Base-by-base conservation (phyloP, 2,113 vertebrate species). In the Ameiurus melas region DNA sequence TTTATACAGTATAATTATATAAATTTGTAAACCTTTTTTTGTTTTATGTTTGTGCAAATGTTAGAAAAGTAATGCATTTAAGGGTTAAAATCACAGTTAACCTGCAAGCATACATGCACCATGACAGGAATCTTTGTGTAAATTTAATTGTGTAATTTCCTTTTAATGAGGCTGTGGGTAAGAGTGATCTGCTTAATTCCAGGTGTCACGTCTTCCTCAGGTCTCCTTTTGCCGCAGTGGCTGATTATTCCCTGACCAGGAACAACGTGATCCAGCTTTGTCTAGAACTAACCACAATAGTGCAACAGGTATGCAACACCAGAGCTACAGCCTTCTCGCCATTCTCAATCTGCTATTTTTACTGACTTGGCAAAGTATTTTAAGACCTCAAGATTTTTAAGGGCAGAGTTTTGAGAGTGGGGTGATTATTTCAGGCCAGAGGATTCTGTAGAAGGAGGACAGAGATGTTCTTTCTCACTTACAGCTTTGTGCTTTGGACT, bases 261-360 rank as follows among this genome's bases (percentile, higher is more conserved):
- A 99, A 99, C 93, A 98, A 97, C 91, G 98, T 99, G 88, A 99
- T 99, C 92, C 98, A 99, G 91, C 96, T 99, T 53, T 99, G 98
- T 95, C 94, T 99, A 88, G 98, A 99, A 92, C 94, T 99, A 89
- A 99, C 98, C 1, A 99, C 98, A 20, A 96, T 97, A 62, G 98
- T 99, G 90, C 98, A 99, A 91, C 98, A 99, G 98, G 98, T 99
- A 86, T 17, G 81, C 9, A 60, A 73, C 70, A 58, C 17, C 80
- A 80, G 8, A 77, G 36, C 27, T 64, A 77, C 57, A 68, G 55
- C 62, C 19, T 66, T 27, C 82, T 33, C 20, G 57, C 53, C 19
- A 39, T 60, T 82, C 33, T 83, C 36, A 62, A 4, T 62, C 80
- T 39, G 12, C 57, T 83, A 62, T 83, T 75, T 62, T 39, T 60